Evolutionary conservation across 2,113 vertebrate genomes (phyloP), one percentile per base, ranked within the genome.

Genomic region (Gallinago jamesoni): DNA sequence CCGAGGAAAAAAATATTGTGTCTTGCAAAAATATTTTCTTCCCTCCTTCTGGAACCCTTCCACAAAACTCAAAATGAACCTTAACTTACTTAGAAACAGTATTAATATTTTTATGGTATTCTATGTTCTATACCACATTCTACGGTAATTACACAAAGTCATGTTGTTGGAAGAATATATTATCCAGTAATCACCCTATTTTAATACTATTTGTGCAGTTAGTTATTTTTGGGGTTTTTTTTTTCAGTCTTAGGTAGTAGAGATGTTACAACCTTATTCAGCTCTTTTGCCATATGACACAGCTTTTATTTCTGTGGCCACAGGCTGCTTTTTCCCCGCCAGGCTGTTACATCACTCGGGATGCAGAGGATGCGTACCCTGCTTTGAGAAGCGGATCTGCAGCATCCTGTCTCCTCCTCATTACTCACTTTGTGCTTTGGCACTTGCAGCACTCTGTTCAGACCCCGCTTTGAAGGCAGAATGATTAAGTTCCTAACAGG

Each of bases 401-500:
- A 67, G 73, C 73, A 87, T 69, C 37, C 27, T 39, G 15, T 50
- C 74, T 89, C 41, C 53, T 63, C 35, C 60, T 87, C 9, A 5
- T 94, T 79, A 87, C 64, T 91, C 87, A 76, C 53, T 73, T 68
- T 25, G 45, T 92, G 67, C 79, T 77, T 48, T 64, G 60, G 66
- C 66, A 89, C 55, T 93, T 47, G 41, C 0, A 0, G 57, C 57
- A 64, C 35, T 57, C 69, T 90, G 79, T 87, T 95, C 81, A 93
- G 53, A 53, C 52, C 75, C 62, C 56, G 59, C 76, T 92, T 62
- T 86, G 85, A 93, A 93, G 85, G 83, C 45, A 94, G 45, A 93
- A 79, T 90, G 67, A 95, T 92, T 93, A 96, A 94, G 62, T 90
- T 92, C 88, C 85, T 93, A 83, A 86, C 24, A 91, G 88, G 57